Conservation (phyloP, 35 echinoderm and acorn worm species). For the Heliocidaris tuberculata region DNA sequence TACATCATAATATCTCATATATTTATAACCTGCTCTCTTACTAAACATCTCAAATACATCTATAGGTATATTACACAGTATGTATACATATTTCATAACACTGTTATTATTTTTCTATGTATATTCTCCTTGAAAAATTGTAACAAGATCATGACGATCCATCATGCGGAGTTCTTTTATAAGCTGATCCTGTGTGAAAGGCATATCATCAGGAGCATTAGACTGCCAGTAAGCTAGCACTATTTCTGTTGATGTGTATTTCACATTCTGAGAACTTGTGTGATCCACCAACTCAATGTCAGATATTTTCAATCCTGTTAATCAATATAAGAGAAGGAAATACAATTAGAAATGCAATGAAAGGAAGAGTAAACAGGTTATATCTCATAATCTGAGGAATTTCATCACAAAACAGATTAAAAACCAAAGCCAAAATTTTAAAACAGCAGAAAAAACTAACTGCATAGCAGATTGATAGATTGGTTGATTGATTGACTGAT, state of each 20-base stretch:
- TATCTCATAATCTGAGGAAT: neutral
- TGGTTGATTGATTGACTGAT: too few relatives aligned
- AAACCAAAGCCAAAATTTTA: neutral
- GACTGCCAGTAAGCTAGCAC: slow-evolving; percentile 41
- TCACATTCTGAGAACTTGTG: neutral
- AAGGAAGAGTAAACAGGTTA: neutral
- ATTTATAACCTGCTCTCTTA: too few relatives aligned
- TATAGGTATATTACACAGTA: too few relatives aligned
- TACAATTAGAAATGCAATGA: neutral
- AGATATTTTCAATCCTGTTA: neutral
- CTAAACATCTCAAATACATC: too few relatives aligned
- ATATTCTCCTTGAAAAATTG: neutral
- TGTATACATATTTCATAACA: too few relatives aligned
- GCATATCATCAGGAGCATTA: slow-evolving; percentile 30
- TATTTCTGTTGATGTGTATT: slow-evolving; percentile 11
- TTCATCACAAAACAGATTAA: neutral
- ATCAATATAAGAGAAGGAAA: neutral
- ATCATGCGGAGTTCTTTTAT: neutral
- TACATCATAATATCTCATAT: too few relatives aligned
- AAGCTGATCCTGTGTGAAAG: neutral
- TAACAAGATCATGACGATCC: slow-evolving; percentile 22
- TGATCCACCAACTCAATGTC: neutral
- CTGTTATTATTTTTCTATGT: too few relatives aligned
- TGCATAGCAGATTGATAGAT: too few relatives aligned
- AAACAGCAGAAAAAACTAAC: neutral